These are phyloP conservation scores for Caenorhabditis wallacei DNA, from an alignment of 2,888 invertebrate genomes.

Conservation along the genomic window DNA sequence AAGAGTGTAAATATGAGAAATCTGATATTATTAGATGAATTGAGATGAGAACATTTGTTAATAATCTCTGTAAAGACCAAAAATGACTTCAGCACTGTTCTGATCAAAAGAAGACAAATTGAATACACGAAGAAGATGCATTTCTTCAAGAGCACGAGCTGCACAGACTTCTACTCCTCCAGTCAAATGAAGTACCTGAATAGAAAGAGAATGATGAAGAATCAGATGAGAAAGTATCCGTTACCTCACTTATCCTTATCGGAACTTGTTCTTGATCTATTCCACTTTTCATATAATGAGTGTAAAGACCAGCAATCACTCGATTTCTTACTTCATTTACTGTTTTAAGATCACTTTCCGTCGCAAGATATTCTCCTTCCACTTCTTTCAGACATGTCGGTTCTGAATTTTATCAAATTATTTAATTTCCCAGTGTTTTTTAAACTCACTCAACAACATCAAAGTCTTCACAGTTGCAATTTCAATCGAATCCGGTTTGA, in stretches of 20 bases:
- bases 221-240: background rate
- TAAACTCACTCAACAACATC: conserved; percentile 70
- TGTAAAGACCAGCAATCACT: conserved; percentile 64
- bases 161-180: conserved; percentile 71
- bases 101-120: conserved; percentile 65
- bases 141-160: conserved; percentile 65
- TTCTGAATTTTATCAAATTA: conserved; percentile 45
- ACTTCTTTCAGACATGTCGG: conserved; percentile 62
- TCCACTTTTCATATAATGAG: conserved; percentile 43
- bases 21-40: background rate
- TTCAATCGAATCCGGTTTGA: conserved; percentile 63
- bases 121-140: conserved; percentile 70
- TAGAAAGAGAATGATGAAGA: no score
- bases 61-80: conserved; percentile 61
- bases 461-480: conserved; percentile 69
- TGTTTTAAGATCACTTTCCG: conserved; percentile 53
- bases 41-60: background rate
- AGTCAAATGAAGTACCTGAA: conserved; percentile 60
- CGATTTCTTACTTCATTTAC: conserved; percentile 56
- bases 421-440: background rate
- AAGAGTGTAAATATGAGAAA: background rate
- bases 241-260: conserved; percentile 53
- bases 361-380: conserved; percentile 45
- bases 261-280: conserved; percentile 43
- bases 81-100: conserved; percentile 63